Evolutionary conservation across 2,888 invertebrate genomes (phyloP).

Genomic region (Netelia inedita): DNA sequence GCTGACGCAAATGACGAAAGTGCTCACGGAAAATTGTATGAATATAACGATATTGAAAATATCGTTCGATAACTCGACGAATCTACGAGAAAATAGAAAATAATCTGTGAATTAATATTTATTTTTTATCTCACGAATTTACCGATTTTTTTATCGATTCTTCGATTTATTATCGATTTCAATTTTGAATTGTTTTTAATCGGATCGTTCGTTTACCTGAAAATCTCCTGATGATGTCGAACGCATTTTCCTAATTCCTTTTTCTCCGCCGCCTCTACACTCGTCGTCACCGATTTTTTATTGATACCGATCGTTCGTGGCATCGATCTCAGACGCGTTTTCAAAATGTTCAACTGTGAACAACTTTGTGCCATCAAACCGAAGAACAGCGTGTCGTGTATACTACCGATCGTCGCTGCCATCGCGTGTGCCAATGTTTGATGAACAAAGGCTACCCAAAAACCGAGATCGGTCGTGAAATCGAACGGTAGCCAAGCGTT

Average conservation of each 20-base stretch:
- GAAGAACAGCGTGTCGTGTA: slow-evolving; percentile 50
- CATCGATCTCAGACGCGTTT: slow-evolving; percentile 49
- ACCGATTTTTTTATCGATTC: not conserved
- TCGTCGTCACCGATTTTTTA: not conserved
- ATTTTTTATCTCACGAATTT: not conserved
- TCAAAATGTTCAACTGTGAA: slow-evolving; percentile 60
- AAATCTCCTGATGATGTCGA: slow-evolving; percentile 63
- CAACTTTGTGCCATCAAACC: slow-evolving; percentile 59
- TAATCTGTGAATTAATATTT: not conserved
- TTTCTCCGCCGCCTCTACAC: slow-evolving; percentile 14
- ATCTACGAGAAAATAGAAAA: slow-evolving; percentile 40
- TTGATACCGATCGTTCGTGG: slow-evolving; percentile 14
- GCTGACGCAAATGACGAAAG: slow-evolving; percentile 68
- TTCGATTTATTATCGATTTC: not conserved
- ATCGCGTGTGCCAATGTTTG: slow-evolving; percentile 61
- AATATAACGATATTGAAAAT: slow-evolving; percentile 65
- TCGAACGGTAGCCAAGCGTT: slow-evolving; percentile 63
- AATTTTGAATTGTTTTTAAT: not conserved
- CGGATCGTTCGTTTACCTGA: slow-evolving; percentile 26
- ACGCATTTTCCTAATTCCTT: slow-evolving; percentile 45
- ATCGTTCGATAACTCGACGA: slow-evolving; percentile 57
- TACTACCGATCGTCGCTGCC: slow-evolving; percentile 43
- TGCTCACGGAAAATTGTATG: slow-evolving; percentile 68
- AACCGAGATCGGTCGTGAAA: slow-evolving; percentile 15
- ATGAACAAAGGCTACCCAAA: slow-evolving; percentile 59